Percentiles rank a stretch among this genome's conserved stretches.
Conservation (phyloP, 2,797 vertebrate species). For the Leptoclinus maculatus region DNA sequence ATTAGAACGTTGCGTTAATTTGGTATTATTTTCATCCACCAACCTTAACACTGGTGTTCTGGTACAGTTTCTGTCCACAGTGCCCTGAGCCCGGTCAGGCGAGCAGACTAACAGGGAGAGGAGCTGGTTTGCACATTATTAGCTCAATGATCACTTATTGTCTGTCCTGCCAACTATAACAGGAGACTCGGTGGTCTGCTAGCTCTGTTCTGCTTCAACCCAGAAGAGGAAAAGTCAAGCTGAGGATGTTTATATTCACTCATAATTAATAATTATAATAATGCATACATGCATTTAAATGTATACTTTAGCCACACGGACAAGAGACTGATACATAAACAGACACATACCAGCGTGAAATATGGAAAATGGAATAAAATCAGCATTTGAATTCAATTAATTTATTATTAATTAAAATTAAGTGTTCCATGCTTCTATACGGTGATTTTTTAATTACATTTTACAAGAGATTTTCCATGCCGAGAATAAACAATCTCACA, state of each 20-base stretch:
- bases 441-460: background rate
- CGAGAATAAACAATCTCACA: conserved; percentile 9
- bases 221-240: background rate
- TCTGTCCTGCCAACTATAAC: conserved; percentile 60
- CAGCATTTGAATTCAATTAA: background rate
- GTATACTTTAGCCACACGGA: background rate
- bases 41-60: conserved; percentile 41
- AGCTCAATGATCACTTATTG: conserved; percentile 68
- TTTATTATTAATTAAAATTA: background rate
- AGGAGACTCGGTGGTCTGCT: conserved; percentile 33
- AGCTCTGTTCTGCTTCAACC: conserved; percentile 14
- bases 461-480: background rate
- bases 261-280: background rate
- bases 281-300: conserved; percentile 1
- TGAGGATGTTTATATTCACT: conserved; percentile 22
- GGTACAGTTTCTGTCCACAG: conserved; percentile 57
- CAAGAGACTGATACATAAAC: background rate
- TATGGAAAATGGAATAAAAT: background rate
- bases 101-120: conserved; percentile 47
- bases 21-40: conserved; percentile 15
- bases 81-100: conserved; percentile 56
- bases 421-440: background rate
- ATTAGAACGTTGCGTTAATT: conserved; percentile 1
- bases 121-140: conserved; percentile 73
- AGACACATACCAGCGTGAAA: background rate